A percentile compares a stretch with the other conserved stretches of the same genome.
These are phyloP conservation scores for Taeniopygia guttata DNA, from an alignment of 2,797 vertebrate species.

Conservation along the genomic window DNA sequence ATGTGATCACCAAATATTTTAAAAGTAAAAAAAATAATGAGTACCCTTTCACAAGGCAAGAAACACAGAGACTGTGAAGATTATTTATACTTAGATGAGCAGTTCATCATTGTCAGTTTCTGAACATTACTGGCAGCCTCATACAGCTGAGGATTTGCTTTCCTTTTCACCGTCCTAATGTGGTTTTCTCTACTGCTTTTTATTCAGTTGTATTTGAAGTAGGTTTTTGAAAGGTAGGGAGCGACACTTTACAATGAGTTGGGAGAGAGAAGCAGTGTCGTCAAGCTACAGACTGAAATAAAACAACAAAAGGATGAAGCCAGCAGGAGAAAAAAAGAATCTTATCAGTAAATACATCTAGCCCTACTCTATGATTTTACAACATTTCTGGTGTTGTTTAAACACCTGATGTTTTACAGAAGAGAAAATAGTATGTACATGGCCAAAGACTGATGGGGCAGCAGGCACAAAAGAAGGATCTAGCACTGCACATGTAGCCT, in stretches of 20 bases:
- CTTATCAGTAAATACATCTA: neutral
- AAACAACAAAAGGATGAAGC: neutral
- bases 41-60: neutral
- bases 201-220: constrained; percentile 5
- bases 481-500: neutral
- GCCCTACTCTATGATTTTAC: neutral
- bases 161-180: neutral
- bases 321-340: neutral
- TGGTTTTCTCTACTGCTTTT: neutral
- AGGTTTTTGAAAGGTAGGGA: constrained; percentile 1
- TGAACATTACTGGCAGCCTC: neutral
- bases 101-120: neutral
- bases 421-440: neutral
- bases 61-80: neutral
- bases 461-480: neutral
- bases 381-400: neutral
- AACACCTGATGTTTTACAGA: neutral
- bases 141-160: neutral
- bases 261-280: neutral
- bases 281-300: neutral
- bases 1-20: neutral
- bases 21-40: neutral
- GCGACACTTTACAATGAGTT: neutral
- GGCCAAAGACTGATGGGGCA: neutral
- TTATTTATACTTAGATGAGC: neutral